phyloP scores from a whole-genome alignment of 2,113 vertebrate genomes.

The Macaca mulatta region DNA sequence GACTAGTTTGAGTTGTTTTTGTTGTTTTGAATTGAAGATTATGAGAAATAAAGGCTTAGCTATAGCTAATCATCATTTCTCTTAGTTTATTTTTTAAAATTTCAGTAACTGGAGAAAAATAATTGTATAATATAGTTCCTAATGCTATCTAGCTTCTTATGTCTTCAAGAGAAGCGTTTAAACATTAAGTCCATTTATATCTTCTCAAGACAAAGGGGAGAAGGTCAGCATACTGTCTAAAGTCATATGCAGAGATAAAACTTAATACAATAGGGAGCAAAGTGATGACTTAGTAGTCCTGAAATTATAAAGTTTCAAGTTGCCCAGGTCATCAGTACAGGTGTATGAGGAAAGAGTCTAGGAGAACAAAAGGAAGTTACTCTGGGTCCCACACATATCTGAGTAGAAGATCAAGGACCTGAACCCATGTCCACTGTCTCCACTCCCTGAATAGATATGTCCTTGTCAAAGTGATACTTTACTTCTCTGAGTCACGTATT shows the following conservation, averaged over 20 bases:
- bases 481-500: neutral
- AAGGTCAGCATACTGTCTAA: neutral
- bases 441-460: rapidly evolving
- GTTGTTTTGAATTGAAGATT: neutral
- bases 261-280: neutral
- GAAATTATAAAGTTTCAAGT: neutral
- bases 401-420: neutral
- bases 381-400: no score
- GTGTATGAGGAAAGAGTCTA: neutral
- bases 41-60: neutral
- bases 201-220: neutral
- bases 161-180: neutral
- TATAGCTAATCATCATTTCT: neutral
- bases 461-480: neutral
- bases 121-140: neutral
- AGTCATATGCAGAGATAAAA: neutral
- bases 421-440: no score
- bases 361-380: neutral
- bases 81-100: neutral
- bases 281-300: neutral
- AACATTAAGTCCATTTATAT: neutral
- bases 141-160: neutral
- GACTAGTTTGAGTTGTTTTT: neutral
- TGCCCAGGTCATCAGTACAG: no score
- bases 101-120: neutral